A percentile compares a stretch with the other conserved stretches of the same genome.
Evolutionary conservation across 2,888 invertebrate species (phyloP).

Genomic region (Coelogynopora nodosa): DNA sequence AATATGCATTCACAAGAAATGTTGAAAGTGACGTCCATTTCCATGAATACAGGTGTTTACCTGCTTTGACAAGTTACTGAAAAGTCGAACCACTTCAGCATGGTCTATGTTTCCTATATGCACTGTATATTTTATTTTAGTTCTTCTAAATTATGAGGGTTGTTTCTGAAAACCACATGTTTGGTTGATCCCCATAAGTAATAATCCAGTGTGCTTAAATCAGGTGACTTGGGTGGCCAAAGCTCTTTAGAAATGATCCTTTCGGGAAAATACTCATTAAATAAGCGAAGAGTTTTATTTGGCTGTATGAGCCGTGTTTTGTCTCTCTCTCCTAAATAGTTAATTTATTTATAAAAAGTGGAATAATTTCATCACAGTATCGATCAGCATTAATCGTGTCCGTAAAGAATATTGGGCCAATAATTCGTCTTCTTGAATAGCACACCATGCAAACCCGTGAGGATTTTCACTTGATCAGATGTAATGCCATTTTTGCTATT

Average conservation of each 20-base stretch:
- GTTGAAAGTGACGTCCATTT: neutral
- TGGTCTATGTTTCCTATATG: neutral
- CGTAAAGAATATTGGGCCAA: conserved; percentile 16
- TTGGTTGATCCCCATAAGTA: neutral
- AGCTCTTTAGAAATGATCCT: neutral
- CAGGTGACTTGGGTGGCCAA: neutral
- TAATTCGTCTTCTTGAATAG: neutral
- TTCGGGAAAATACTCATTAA: neutral
- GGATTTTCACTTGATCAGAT: neutral
- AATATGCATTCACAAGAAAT: neutral
- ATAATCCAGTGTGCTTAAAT: neutral
- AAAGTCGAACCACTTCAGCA: neutral
- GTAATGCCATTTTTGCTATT: neutral
- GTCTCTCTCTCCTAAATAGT: too few species aligned
- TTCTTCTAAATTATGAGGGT: neutral
- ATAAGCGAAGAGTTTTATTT: neutral
- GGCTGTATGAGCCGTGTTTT: too few species aligned
- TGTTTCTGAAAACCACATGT: neutral
- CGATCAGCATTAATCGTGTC: conserved; percentile 21
- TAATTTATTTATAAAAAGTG: neutral
- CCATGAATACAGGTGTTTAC: neutral
- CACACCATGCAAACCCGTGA: neutral
- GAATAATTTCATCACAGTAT: neutral
- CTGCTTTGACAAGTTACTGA: neutral
- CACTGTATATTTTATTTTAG: neutral